Evolutionary conservation across 2,113 vertebrate species (phyloP).

Genomic region (Nycticryphes semicollaris): DNA sequence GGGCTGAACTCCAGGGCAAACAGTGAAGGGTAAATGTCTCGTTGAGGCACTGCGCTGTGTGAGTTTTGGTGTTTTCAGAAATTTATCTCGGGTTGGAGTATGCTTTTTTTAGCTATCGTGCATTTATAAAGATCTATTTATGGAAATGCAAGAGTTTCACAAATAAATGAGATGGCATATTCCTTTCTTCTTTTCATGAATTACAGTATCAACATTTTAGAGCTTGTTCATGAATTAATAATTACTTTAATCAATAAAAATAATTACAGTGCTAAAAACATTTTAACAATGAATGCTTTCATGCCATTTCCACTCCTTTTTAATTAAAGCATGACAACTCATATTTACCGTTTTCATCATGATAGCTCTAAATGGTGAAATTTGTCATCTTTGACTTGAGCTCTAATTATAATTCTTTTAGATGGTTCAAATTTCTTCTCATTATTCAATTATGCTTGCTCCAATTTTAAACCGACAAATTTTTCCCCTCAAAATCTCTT

Average conservation of each 20-base stretch:
- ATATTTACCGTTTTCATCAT: constrained; percentile 54
- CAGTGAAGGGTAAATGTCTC: background rate
- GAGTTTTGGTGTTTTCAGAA: background rate
- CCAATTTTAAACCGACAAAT: constrained; percentile 36
- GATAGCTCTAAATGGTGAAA: constrained; percentile 57
- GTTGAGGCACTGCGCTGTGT: background rate
- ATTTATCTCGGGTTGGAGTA: background rate
- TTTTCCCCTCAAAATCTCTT: constrained; percentile 36
- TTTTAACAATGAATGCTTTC: constrained; percentile 60
- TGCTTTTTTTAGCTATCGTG: background rate
- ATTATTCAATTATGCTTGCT: constrained; percentile 52
- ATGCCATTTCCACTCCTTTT: constrained; percentile 45
- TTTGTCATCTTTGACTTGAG: constrained; percentile 52
- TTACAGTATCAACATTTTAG: constrained; percentile 68
- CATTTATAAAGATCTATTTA: constrained; percentile 39
- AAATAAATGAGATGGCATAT: constrained; percentile 54
- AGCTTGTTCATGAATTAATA: constrained; percentile 73
- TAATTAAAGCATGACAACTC: constrained; percentile 59
- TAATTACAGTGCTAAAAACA: constrained; percentile 62
- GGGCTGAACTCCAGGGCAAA: background rate
- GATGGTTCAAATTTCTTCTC: constrained; percentile 45
- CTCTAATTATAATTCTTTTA: constrained; percentile 63
- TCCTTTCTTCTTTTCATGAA: constrained; percentile 60
- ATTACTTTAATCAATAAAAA: constrained; percentile 67
- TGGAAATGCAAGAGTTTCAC: constrained; percentile 18